Base-by-base conservation (phyloP, 2,888 invertebrate genomes). In the Diplazon laetatorius region DNA sequence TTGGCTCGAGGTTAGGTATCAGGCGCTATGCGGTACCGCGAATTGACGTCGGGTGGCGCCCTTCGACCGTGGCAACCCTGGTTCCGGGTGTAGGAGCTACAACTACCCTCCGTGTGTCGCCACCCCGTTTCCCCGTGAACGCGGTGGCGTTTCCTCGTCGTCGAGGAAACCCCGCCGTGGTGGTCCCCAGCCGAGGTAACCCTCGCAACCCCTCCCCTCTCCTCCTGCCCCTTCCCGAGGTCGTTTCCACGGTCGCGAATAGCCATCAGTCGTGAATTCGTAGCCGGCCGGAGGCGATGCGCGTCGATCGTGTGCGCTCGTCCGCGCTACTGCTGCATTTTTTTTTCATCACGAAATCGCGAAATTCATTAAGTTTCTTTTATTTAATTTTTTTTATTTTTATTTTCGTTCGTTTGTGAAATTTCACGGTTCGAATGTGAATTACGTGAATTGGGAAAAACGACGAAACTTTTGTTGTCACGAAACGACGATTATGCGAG, bases 211-310 rank as follows among this genome's bases (percentile, higher is more conserved):
- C n/a, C n/a, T n/a, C n/a, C n/a, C n/a, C n/a, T n/a, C n/a, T n/a
- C n/a, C n/a, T n/a, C n/a, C n/a, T n/a, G n/a, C n/a, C n/a, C n/a
- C n/a, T n/a, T n/a, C n/a, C n/a, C n/a, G n/a, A 16, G 14, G 46
- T 16, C 14, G 18, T 18, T 6, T 16, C 14, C 16, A 25, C 12
- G 18, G 10, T 46, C 62, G 16, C 44, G 82, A 70, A 72, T 79
- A 70, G 73, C 65, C 71, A 74, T 71, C 87, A 87, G 88, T 87
- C 85, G 86, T 86, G 83, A 87, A 85, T 82, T 87, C 83, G 84
- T 84, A 83, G 85, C 83, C 86, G 81, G 77, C 80, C 76, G 79
- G 84, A 86, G 85, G 82, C 82, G 71, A 82, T 83, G 83, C 80
- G 78, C 80, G 76, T 82, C 79, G 77, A 35, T 70, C 80, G 80